Base-by-base conservation (phyloP, 1,140 invertebrate species). In the Popillia japonica region DNA sequence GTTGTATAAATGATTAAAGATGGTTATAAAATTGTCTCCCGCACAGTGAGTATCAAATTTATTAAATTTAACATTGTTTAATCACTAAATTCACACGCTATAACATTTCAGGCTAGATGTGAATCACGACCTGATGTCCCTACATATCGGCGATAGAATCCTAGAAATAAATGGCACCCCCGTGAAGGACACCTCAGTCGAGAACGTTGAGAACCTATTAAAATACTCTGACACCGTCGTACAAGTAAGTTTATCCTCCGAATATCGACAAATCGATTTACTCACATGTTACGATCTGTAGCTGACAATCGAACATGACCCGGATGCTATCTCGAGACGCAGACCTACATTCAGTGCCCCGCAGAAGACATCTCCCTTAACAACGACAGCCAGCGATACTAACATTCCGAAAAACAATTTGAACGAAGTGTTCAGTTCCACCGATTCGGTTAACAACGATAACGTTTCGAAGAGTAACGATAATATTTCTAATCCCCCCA, bases 151-250 rank as follows among this genome's bases (percentile, higher is more conserved):
- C 20, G 96, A 98, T 87, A 90, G 92, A 85, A 96, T 98, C 78
- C 88, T 98, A 72, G 96, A 98, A 90, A 94, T 98, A 14, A 97
- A 98, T 89, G 96, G 96, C 0, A 92, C 94, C 0, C 94, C 95
- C 3, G 93, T 97, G 0, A 93, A 92, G 84, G 94, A 95, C 84
- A 91, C 93, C 77, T 91, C 93, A 0, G 89, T 95, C 61, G 92
- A 94, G 80, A 93, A 92, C 77, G 92, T 96, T 72, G 94, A 96
- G 86, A 92, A 93, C 86, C 87, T 94, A 17, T 91, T 95, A 77
- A 89, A 91, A 79, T 92, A 93, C 82, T 92, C 93, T 0, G 93
- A 94, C 79, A 91, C 91, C 78, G 91, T 92, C 79, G 86, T 96
- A 75, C 94, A 95, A 89, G 92, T 95, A 83, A 85, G 27, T 44